phyloP scores from a whole-genome alignment of 2,888 invertebrate genomes.

The Ophioninae sp. region DNA sequence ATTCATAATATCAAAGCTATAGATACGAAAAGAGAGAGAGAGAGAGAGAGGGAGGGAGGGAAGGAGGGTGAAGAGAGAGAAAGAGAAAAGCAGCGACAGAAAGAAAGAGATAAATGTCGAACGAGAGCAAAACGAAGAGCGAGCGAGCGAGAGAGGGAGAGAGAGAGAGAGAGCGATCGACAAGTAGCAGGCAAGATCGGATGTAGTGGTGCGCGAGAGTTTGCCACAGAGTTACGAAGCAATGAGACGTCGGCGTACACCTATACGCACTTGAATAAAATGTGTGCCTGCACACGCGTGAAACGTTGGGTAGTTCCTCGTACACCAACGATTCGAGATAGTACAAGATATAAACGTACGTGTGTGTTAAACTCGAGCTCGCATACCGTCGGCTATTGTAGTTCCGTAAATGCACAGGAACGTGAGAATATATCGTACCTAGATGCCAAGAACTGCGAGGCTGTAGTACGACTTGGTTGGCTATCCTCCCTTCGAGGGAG shows the following conservation, averaged over 20 bases:
- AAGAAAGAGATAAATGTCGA: too few relatives aligned
- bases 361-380: neutral
- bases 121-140: too few relatives aligned
- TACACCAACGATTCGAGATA: neutral
- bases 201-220: slow-evolving; percentile 28
- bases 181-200: slow-evolving; percentile 12
- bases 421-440: slow-evolving; percentile 34
- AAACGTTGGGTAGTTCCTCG: slow-evolving; percentile 9
- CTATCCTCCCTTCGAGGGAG: too few relatives aligned
- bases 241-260: slow-evolving; percentile 38
- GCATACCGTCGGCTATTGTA: slow-evolving; percentile 1
- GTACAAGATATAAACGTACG: neutral
- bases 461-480: neutral
- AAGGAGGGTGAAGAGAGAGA: slow-evolving; percentile 7
- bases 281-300: slow-evolving; percentile 1
- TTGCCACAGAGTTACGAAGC: slow-evolving; percentile 18
- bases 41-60: slow-evolving; percentile 19
- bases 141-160: neutral
- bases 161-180: slow-evolving; percentile 10
- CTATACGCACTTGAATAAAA: slow-evolving; percentile 42
- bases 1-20: slow-evolving; percentile 70
- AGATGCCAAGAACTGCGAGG: slow-evolving; percentile 22
- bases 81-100: neutral
- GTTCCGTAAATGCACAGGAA: slow-evolving; percentile 9
- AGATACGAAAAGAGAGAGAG: slow-evolving; percentile 12